Percentiles rank a stretch among this genome's conserved stretches.
Conservation (phyloP, 2,113 vertebrate species). For the Xiphophorus hellerii region DNA sequence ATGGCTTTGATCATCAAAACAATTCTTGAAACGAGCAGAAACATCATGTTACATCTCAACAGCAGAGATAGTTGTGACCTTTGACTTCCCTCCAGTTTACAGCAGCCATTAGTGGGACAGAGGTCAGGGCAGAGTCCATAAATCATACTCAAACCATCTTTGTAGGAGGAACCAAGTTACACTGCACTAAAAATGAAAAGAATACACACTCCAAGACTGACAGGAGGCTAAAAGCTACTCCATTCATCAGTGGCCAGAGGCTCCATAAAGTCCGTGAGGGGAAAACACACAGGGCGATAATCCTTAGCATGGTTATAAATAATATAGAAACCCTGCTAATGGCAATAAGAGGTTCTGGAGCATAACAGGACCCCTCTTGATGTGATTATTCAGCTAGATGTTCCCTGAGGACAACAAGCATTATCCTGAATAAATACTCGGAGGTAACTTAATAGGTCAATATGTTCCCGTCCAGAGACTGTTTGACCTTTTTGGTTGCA, state of each 20-base stretch:
- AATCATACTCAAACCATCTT: constrained; percentile 68
- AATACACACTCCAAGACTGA: constrained; percentile 66
- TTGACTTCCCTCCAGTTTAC: constrained; percentile 63
- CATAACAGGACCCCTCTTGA: constrained; percentile 64
- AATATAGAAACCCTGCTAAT: constrained; percentile 69
- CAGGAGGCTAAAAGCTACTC: constrained; percentile 70
- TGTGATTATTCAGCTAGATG: constrained; percentile 72
- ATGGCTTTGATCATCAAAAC: constrained; percentile 12
- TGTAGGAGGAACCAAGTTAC: constrained; percentile 52
- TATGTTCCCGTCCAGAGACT: constrained; percentile 52
- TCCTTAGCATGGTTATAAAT: constrained; percentile 69
- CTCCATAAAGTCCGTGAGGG: constrained; percentile 54
- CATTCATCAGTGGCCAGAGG: constrained; percentile 67
- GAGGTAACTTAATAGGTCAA: constrained; percentile 69
- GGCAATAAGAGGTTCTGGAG: constrained; percentile 61
- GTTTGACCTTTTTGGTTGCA: constrained; percentile 43
- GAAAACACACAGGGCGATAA: constrained; percentile 68
- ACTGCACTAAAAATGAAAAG: constrained; percentile 63
- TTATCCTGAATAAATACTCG: constrained; percentile 73
- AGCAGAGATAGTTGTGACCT: constrained; percentile 50
- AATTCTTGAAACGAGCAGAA: constrained; percentile 24
- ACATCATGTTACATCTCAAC: constrained; percentile 49
- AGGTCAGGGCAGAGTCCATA: constrained; percentile 63
- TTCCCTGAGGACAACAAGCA: constrained; percentile 58
- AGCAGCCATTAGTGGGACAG: constrained; percentile 71